phyloP scores from a whole-genome alignment of 1,140 invertebrate species.

The Drosophila pandora region DNA sequence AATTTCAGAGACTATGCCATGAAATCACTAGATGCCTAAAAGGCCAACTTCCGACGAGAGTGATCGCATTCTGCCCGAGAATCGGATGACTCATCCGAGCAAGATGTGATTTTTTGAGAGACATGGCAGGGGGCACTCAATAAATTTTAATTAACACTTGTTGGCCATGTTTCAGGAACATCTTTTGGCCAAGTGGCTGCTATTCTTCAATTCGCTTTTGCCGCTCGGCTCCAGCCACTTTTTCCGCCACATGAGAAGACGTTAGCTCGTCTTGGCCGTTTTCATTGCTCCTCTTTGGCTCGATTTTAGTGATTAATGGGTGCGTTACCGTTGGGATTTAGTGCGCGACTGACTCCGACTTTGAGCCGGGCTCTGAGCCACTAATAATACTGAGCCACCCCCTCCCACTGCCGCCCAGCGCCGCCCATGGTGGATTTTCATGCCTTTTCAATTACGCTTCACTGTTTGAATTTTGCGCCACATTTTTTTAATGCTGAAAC shows the following conservation, averaged over 20 bases:
- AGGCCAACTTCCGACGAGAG: constrained; percentile 15
- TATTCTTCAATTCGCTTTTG: constrained; percentile 5
- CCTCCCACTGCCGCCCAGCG: constrained; percentile 6
- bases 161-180: constrained; percentile 17
- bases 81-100: constrained; percentile 21
- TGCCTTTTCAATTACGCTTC: constrained; percentile 72
- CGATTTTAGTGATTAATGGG: constrained; percentile 61
- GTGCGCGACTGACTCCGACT: constrained; percentile 66
- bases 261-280: constrained; percentile 23
- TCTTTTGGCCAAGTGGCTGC: constrained; percentile 21
- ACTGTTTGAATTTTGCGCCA: constrained; percentile 73
- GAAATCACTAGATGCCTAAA: constrained; percentile 37
- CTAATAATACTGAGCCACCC: constrained; percentile 18
- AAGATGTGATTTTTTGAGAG: constrained; percentile 2
- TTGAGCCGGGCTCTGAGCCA: neutral
- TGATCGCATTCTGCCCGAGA: constrained; percentile 18
- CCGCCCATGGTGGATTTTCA: constrained; percentile 45
- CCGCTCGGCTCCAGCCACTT: constrained; percentile 27
- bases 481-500: constrained; percentile 57
- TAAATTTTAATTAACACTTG: constrained; percentile 38
- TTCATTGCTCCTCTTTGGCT: constrained; percentile 37
- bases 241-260: neutral
- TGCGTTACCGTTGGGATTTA: constrained; percentile 79
- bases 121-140: constrained; percentile 5
- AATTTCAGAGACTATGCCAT: constrained; percentile 20